phyloP scores from a whole-genome alignment of 2,888 invertebrate species.

The Nezara viridula region DNA sequence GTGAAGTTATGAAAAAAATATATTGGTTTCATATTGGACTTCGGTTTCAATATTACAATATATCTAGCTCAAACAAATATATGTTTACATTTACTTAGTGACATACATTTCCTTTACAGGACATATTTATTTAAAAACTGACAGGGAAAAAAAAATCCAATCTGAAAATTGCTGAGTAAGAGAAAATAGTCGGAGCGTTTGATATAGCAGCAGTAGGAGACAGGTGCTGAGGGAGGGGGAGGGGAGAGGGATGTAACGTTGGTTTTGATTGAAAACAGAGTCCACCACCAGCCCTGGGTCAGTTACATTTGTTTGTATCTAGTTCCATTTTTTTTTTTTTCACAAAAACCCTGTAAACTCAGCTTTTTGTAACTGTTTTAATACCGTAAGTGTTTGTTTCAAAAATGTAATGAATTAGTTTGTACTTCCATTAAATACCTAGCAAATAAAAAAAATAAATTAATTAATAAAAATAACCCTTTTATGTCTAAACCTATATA shows the following conservation, averaged over 20 bases:
- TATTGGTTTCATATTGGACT: no score
- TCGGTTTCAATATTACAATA: neutral
- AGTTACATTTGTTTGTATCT: neutral
- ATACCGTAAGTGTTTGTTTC: neutral
- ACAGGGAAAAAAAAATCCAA: neutral
- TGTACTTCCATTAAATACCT: no score
- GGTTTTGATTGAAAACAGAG: constrained; percentile 32
- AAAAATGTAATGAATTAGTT: neutral
- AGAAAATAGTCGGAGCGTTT: neutral
- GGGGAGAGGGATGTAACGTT: neutral
- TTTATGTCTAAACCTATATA: no score
- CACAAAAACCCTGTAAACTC: neutral
- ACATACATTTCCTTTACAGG: neutral
- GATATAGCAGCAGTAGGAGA: neutral
- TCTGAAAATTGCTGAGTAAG: constrained; percentile 5
- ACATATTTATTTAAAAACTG: neutral
- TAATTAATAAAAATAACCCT: no score
- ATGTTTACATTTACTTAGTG: neutral
- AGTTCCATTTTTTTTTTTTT: neutral
- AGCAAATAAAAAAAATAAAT: no score
- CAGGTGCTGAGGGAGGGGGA: neutral
- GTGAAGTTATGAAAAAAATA: no score
- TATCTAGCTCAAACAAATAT: neutral
- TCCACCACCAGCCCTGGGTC: neutral
- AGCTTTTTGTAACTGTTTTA: neutral